These are phyloP conservation scores for Drosophila rhopaloa DNA, from an alignment of 1,140 invertebrate genomes.

Conservation along the genomic window DNA sequence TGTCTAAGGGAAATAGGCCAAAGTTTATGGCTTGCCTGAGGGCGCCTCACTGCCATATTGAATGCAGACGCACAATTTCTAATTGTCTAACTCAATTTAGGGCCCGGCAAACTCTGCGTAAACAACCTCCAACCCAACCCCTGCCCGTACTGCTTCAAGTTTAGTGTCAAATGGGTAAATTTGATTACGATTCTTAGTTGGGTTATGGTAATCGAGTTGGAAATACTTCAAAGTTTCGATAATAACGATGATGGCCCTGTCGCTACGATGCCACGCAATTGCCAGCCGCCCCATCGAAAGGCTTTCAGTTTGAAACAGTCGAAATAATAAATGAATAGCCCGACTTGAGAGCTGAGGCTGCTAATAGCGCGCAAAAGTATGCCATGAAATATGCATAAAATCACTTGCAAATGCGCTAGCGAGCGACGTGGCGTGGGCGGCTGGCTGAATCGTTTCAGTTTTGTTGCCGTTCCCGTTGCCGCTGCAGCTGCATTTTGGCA, in stretches of 20 bases:
- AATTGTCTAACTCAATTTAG: slow-evolving; percentile 79
- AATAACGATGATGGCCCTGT: slow-evolving; percentile 28
- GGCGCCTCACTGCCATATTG: slow-evolving; percentile 44
- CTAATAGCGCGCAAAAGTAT: slow-evolving; percentile 48
- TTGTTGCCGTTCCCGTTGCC: slow-evolving; percentile 10
- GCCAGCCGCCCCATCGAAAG: slow-evolving; percentile 32
- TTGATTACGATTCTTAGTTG: slow-evolving; percentile 76
- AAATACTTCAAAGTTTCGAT: slow-evolving; percentile 78
- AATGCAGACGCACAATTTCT: slow-evolving; percentile 61
- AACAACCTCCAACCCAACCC: slow-evolving; percentile 5
- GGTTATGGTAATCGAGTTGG: slow-evolving; percentile 79
- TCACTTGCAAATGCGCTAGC: slow-evolving; percentile 50
- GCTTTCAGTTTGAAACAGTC: slow-evolving; percentile 38
- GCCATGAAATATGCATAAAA: slow-evolving; percentile 77
- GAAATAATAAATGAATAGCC: slow-evolving; percentile 35
- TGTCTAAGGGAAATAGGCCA: slow-evolving; percentile 16
- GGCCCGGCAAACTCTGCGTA: slow-evolving; percentile 28
- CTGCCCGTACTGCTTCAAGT: slow-evolving; percentile 37
- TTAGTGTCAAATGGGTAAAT: slow-evolving; percentile 80
- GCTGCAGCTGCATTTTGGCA: slow-evolving; percentile 47
- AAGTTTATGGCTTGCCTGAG: slow-evolving; percentile 43
- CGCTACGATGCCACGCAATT: slow-evolving; percentile 9
- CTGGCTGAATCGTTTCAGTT: slow-evolving; percentile 25
- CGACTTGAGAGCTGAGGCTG: not conserved
- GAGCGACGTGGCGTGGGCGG: slow-evolving; percentile 40